These are phyloP conservation scores for Petrolisthes manimaculis DNA, from an alignment of 2,888 invertebrate species.

Conservation along the genomic window DNA sequence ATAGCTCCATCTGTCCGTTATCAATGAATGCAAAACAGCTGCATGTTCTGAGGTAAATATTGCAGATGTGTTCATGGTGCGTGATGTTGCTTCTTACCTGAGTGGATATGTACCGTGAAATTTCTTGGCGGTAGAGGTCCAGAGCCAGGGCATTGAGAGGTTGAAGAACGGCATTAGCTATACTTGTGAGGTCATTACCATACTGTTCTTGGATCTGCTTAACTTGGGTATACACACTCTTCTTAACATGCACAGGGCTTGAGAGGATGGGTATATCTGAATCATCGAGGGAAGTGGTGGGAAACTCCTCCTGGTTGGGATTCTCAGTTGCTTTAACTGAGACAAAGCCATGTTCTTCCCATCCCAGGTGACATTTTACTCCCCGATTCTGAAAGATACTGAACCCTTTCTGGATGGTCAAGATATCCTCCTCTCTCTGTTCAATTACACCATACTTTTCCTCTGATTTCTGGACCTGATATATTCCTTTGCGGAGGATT, in stretches of 20 bases:
- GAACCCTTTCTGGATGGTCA: conserved; percentile 26
- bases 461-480: conserved; percentile 22
- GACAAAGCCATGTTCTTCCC: conserved; percentile 36
- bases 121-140: conserved; percentile 28
- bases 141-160: conserved; percentile 23
- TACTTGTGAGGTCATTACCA: neutral
- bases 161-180: neutral
- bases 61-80: conserved; percentile 33
- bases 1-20: conserved; percentile 19
- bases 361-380: conserved; percentile 27
- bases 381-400: conserved; percentile 7
- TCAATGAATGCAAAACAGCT: conserved; percentile 21
- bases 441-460: conserved; percentile 9
- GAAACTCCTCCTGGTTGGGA: conserved; percentile 2
- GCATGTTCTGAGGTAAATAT: conserved; percentile 14
- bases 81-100: conserved; percentile 14
- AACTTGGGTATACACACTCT: conserved; percentile 7
- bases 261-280: conserved; percentile 22
- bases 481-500: conserved; percentile 19
- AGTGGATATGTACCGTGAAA: neutral
- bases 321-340: conserved; percentile 7
- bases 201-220: conserved; percentile 15
- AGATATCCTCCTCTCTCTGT: conserved; percentile 16
- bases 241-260: conserved; percentile 19
- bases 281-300: neutral